These are phyloP conservation scores for Silurus aristotelis DNA, from an alignment of 2,797 vertebrate genomes.

Conservation along the genomic window DNA sequence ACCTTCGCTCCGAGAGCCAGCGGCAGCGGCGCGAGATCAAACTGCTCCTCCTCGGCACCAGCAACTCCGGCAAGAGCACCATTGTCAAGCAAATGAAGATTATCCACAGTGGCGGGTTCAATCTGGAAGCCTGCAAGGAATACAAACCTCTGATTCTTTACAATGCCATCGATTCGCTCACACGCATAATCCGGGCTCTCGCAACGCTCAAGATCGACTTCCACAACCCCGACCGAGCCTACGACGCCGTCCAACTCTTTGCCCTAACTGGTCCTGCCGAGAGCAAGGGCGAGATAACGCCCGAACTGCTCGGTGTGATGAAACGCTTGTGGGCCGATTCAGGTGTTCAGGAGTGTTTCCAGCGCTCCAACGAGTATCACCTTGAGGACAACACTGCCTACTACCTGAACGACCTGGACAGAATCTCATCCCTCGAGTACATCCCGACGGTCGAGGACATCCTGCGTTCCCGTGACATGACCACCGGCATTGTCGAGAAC, in stretches of 20 bases:
- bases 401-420: conserved; percentile 96
- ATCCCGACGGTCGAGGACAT: conserved; percentile 99
- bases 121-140: conserved; percentile 97
- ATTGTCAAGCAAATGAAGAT: conserved; percentile 99
- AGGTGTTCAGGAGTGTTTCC: conserved; percentile 95
- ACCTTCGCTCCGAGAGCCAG: conserved; percentile 98
- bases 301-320: conserved; percentile 94
- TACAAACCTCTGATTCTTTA: conserved; percentile 98
- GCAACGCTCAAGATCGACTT: conserved; percentile 96
- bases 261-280: conserved; percentile 96
- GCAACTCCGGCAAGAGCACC: conserved; percentile 98
- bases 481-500: conserved; percentile 99
- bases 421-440: conserved; percentile 90
- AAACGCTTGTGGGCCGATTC: conserved; percentile 94
- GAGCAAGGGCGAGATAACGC: conserved; percentile 97
- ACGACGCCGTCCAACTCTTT: conserved; percentile 96
- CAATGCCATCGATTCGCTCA: conserved; percentile 98
- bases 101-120: conserved; percentile 97
- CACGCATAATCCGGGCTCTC: conserved; percentile 95
- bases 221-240: conserved; percentile 94
- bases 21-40: conserved; percentile 97
- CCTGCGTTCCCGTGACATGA: conserved; percentile 97
- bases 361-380: conserved; percentile 97
- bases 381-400: conserved; percentile 99
- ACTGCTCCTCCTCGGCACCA: conserved; percentile 93